These are phyloP conservation scores for Calypte anna DNA, from an alignment of 2,113 vertebrate species.

Conservation along the genomic window DNA sequence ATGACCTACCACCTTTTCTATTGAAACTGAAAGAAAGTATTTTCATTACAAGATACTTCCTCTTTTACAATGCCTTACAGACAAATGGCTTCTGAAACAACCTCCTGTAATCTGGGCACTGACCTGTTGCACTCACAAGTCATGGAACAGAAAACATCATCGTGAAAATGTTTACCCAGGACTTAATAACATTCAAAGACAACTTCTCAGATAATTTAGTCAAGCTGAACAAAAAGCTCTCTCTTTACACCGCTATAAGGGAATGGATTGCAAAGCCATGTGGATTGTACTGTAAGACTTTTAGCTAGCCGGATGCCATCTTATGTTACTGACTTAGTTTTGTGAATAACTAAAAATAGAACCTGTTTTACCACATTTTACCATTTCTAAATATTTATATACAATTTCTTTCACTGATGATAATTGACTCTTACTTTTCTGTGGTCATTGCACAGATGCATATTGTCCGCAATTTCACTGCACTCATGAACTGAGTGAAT, in stretches of 20 bases:
- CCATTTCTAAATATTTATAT: background rate
- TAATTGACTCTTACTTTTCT: background rate
- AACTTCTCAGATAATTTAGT: background rate
- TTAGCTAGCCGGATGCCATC: background rate
- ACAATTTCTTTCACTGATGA: background rate
- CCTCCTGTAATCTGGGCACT: background rate
- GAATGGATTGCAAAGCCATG: background rate
- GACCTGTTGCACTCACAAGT: background rate
- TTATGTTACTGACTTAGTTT: background rate
- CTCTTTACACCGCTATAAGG: background rate
- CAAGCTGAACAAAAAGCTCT: background rate
- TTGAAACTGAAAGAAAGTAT: background rate
- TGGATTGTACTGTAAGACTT: background rate
- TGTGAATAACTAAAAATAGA: background rate
- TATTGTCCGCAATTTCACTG: background rate
- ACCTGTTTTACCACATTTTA: background rate
- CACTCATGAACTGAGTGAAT: background rate
- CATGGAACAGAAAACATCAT: background rate
- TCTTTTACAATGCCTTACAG: background rate
- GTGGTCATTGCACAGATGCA: background rate
- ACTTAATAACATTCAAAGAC: background rate
- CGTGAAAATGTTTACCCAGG: rapidly evolving
- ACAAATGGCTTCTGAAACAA: constrained; percentile 17
- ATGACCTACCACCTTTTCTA: background rate
- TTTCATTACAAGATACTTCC: background rate